A percentile compares a stretch with the other conserved stretches of the same genome.
phyloP scores from a whole-genome alignment of 2,888 invertebrate species.

The Steinernema hermaphroditum region DNA sequence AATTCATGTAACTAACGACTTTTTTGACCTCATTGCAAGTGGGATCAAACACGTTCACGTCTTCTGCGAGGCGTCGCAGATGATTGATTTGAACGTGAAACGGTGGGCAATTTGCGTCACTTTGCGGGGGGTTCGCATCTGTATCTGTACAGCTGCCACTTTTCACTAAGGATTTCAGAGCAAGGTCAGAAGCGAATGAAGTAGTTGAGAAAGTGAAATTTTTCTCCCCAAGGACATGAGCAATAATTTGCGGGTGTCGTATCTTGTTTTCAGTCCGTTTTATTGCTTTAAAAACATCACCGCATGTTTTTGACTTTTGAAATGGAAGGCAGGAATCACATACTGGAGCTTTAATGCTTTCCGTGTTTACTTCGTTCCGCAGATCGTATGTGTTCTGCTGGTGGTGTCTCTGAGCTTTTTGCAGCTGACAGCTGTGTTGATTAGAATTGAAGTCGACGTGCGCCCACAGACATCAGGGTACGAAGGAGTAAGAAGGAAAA shows the following conservation, averaged over 20 bases:
- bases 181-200: too few relatives aligned
- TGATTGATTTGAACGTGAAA: constrained; percentile 24
- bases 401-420: background rate
- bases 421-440: constrained; percentile 26
- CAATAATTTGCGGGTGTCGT: too few relatives aligned
- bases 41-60: background rate
- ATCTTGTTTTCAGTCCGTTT: too few relatives aligned
- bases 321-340: too few relatives aligned
- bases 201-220: too few relatives aligned
- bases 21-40: background rate
- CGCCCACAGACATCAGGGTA: too few relatives aligned
- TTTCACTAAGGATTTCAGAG: too few relatives aligned
- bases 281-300: background rate
- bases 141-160: too few relatives aligned
- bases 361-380: background rate
- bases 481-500: too few relatives aligned
- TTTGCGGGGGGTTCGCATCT: too few relatives aligned
- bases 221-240: too few relatives aligned
- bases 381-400: background rate
- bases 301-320: background rate
- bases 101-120: too few relatives aligned
- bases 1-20: background rate
- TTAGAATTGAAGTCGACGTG: constrained; percentile 14
- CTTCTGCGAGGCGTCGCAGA: background rate
- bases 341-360: background rate